These are phyloP conservation scores for Diorhabda carinulata DNA, from an alignment of 1,140 invertebrate species.

Conservation along the genomic window DNA sequence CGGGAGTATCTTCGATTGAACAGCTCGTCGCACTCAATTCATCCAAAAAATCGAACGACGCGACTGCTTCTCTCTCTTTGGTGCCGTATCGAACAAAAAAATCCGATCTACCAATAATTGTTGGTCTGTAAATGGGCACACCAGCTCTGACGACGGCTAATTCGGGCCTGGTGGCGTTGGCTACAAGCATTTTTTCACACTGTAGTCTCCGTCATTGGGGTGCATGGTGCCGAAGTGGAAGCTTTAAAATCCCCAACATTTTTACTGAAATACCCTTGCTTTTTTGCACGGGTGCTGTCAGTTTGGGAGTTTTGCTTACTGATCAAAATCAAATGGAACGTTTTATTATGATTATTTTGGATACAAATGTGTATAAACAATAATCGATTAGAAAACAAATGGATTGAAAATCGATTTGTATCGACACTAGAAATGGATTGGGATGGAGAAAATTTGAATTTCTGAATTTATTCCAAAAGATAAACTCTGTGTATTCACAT, in stretches of 20 bases:
- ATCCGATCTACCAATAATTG: constrained; percentile 68
- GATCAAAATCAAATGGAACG: background rate
- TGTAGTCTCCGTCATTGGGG: constrained; percentile 46
- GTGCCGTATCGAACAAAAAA: constrained; percentile 75
- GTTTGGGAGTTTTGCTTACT: constrained; percentile 9
- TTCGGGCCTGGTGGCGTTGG: constrained; percentile 57
- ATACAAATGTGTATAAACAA: no score
- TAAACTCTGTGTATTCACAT: no score
- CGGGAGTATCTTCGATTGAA: constrained; percentile 47
- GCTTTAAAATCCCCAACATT: constrained; percentile 47
- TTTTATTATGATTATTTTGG: no score
- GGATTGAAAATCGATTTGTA: no score
- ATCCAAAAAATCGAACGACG: constrained; percentile 75
- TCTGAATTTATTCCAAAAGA: no score
- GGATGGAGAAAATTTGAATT: no score
- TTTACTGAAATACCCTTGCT: constrained; percentile 37
- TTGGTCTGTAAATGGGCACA: constrained; percentile 50
- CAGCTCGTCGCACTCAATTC: constrained; percentile 56
- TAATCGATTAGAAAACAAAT: no score
- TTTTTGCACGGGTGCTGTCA: background rate
- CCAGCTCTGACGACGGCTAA: constrained; percentile 50
- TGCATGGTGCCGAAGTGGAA: constrained; percentile 48
- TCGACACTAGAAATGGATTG: no score
- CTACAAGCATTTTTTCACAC: constrained; percentile 49
- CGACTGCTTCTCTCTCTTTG: constrained; percentile 70